phyloP scores from a whole-genome alignment of 2,797 vertebrate species.

The Notamacropus eugenii region DNA sequence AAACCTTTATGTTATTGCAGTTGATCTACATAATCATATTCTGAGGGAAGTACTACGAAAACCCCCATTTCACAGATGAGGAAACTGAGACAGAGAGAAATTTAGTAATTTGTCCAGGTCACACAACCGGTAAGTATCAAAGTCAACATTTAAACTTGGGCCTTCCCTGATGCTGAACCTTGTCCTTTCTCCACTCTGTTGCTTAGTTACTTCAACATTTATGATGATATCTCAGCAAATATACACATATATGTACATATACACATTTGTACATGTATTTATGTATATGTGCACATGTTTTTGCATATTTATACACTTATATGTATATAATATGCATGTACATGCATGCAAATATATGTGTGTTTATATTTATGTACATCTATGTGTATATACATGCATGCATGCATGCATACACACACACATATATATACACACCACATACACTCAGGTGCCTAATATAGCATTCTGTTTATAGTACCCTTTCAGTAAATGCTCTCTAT shows the following conservation, averaged over 20 bases:
- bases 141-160: background rate
- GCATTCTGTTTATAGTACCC: background rate
- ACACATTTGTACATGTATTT: too few species aligned
- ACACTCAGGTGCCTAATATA: background rate
- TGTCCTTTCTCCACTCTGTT: background rate
- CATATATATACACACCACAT: background rate
- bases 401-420: too few species aligned
- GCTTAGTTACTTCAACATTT: background rate
- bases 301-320: background rate
- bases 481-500: background rate
- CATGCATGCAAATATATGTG: too few species aligned
- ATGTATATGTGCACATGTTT: too few species aligned
- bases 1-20: background rate
- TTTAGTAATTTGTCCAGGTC: background rate
- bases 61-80: background rate
- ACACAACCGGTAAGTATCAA: background rate
- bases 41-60: background rate
- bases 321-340: background rate
- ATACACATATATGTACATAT: too few species aligned
- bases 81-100: background rate
- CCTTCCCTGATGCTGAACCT: background rate
- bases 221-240: background rate
- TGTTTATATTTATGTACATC: too few species aligned
- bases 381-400: too few species aligned
- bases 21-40: background rate